Percentiles rank a stretch among this genome's conserved stretches.
phyloP scores from a whole-genome alignment of 1,140 invertebrate species.

The Lordiphosa stackelbergi region DNA sequence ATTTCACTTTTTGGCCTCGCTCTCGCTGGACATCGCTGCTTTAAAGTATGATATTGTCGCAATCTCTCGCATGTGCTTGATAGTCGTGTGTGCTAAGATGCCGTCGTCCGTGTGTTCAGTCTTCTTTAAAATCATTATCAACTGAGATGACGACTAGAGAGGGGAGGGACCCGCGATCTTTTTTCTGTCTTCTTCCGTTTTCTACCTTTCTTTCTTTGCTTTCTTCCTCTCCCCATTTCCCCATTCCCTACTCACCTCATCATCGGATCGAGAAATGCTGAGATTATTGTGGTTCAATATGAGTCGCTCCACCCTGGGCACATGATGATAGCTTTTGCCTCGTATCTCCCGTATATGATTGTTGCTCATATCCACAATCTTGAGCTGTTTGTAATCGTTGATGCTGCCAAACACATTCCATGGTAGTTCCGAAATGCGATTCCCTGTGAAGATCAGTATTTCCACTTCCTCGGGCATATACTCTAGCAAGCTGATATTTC shows the following conservation, averaged over 20 bases:
- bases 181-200: too few species aligned
- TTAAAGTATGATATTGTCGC: too few species aligned
- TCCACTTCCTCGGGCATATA: constrained; percentile 83
- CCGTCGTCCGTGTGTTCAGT: too few species aligned
- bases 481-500: constrained; percentile 80
- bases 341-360: constrained; percentile 86
- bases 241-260: constrained; percentile 51
- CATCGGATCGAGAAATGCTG: constrained; percentile 80
- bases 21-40: too few species aligned
- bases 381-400: constrained; percentile 80
- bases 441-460: constrained; percentile 87
- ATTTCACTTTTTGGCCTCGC: too few species aligned
- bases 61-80: too few species aligned
- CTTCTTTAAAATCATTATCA: too few species aligned
- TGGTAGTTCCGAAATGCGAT: constrained; percentile 82
- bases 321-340: constrained; percentile 88
- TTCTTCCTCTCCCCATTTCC: too few species aligned
- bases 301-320: constrained; percentile 83
- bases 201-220: too few species aligned
- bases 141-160: too few species aligned
- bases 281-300: constrained; percentile 87
- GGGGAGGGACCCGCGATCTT: too few species aligned
- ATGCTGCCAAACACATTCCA: constrained; percentile 85
- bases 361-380: constrained; percentile 86
- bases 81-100: too few species aligned